A percentile compares a stretch with the other conserved stretches of the same genome.
Evolutionary conservation across 2,888 invertebrate species (phyloP).

Genomic region (Pristionchus mayeri): DNA sequence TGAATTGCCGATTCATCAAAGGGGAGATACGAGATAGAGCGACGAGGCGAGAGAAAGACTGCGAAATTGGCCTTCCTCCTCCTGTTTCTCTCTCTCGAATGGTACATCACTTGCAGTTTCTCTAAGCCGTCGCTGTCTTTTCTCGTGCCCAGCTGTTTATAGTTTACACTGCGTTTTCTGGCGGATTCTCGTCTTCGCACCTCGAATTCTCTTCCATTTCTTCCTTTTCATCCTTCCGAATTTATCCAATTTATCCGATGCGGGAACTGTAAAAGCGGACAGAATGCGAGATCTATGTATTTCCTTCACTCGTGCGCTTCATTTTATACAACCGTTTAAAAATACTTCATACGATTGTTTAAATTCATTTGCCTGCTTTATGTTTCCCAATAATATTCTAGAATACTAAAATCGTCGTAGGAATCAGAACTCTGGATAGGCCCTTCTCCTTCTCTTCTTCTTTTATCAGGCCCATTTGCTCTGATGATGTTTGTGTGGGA

Average conservation of each 20-base stretch:
- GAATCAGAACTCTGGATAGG: neutral
- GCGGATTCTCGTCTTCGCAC: neutral
- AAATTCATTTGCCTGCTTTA: no score
- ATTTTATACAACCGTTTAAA: no score
- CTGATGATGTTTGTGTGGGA: slow-evolving; percentile 32
- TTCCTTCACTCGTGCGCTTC: no score
- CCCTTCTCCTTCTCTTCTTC: neutral
- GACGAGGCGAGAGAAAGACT: neutral
- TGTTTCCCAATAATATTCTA: no score
- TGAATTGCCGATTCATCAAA: slow-evolving; percentile 1
- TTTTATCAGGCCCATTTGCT: neutral
- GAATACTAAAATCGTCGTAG: no score
- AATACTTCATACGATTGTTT: no score
- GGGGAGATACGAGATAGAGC: neutral
- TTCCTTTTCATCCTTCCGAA: neutral
- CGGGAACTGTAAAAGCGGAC: no score
- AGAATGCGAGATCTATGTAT: no score
- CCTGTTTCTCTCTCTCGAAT: neutral
- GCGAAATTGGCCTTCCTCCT: neutral
- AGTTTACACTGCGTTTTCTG: slow-evolving; percentile 6
- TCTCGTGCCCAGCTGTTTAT: slow-evolving; percentile 34
- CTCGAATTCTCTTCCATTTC: neutral
- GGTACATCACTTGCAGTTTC: neutral
- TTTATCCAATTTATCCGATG: neutral
- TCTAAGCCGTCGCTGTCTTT: neutral